Percentiles rank a stretch among this genome's conserved stretches.
Evolutionary conservation across 2,888 invertebrate species (phyloP).

Genomic region (Drosophila kambysellisi): DNA sequence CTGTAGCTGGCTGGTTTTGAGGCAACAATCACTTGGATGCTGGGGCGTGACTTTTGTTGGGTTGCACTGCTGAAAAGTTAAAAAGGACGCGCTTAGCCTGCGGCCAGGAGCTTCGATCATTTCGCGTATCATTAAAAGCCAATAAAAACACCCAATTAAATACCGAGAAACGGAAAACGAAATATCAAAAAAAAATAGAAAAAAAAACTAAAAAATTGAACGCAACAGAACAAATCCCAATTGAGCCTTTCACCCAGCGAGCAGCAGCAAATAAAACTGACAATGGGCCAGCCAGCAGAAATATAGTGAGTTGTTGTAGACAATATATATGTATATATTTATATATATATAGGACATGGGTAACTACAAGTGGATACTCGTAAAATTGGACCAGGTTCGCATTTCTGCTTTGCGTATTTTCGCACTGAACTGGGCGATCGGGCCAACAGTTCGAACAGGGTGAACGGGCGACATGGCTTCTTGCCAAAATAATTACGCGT

Average conservation of each 20-base stretch:
- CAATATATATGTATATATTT: neutral
- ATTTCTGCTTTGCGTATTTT: conserved; percentile 53
- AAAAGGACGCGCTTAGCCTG: conserved; percentile 59
- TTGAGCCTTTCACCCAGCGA: conserved; percentile 74
- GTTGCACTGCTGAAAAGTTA: conserved; percentile 41
- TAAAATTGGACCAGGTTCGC: conserved; percentile 53
- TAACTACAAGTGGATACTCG: conserved; percentile 18
- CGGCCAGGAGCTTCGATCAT: conserved; percentile 74
- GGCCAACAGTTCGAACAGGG: neutral
- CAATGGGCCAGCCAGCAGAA: conserved; percentile 16
- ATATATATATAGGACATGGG: conserved; percentile 13
- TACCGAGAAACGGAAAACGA: conserved; percentile 41
- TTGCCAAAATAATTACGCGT: conserved; percentile 80
- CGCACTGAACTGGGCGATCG: conserved; percentile 32
- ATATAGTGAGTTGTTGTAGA: conserved; percentile 31
- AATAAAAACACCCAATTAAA: conserved; percentile 81
- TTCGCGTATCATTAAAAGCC: conserved; percentile 80
- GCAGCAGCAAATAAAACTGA: neutral
- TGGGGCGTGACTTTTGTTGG: conserved; percentile 62
- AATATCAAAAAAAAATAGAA: conserved; percentile 7
- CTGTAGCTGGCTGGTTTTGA: conserved; percentile 55
- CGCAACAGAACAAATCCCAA: conserved; percentile 74
- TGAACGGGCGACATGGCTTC: conserved; percentile 60
- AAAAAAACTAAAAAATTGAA: conserved; percentile 28
- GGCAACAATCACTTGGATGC: conserved; percentile 72